Conservation (phyloP, 2,113 vertebrate genomes). For the Regulus satrapa region DNA sequence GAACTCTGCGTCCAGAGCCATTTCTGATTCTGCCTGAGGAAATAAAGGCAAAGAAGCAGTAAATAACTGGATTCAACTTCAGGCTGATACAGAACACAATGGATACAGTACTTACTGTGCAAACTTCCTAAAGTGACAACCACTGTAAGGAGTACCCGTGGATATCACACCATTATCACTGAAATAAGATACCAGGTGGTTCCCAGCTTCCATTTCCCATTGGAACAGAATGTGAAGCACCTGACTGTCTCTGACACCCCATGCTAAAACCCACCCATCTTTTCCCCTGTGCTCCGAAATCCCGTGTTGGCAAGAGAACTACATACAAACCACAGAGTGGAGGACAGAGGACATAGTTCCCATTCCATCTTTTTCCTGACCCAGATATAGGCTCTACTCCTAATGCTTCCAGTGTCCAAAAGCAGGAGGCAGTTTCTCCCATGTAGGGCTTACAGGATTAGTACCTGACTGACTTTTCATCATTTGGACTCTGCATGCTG, state of each 20-base stretch:
- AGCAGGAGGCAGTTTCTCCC: neutral
- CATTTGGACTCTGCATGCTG: neutral
- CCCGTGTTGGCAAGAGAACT: neutral
- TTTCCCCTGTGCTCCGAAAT: neutral
- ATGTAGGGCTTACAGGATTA: neutral
- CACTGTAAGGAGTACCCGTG: rapidly evolving
- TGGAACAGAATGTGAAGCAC: neutral
- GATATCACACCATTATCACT: neutral
- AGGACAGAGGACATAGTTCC: neutral
- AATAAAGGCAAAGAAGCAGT: neutral
- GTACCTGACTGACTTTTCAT: neutral
- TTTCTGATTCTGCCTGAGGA: slow-evolving; percentile 83
- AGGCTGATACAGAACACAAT: neutral
- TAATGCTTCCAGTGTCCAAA: neutral
- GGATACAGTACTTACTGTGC: neutral
- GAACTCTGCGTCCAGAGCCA: slow-evolving; percentile 97
- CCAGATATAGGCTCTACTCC: neutral
- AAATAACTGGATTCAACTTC: neutral
- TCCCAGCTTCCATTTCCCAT: neutral
- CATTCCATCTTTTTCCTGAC: neutral
- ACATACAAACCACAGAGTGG: neutral
- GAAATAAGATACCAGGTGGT: neutral
- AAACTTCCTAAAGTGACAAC: neutral
- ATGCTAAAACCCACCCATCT: neutral
- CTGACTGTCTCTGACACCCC: neutral